Conservation (phyloP, 2,113 vertebrate genomes). For the Tretioscincus oriximinensis region DNA sequence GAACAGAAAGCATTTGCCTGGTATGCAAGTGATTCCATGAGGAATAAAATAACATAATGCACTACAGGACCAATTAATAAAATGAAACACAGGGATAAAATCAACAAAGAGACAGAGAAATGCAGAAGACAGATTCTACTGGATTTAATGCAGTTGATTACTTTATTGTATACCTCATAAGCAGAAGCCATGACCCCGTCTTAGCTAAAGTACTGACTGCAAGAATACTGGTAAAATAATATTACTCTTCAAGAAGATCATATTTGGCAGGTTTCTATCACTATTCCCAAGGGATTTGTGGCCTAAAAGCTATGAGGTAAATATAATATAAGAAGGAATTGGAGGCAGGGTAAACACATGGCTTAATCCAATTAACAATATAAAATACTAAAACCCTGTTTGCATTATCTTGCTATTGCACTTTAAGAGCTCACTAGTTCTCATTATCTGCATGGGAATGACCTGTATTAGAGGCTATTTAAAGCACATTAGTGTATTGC, state of each 20-base stretch:
- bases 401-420: no score
- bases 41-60: slow-evolving; percentile 19
- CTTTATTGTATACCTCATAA: slow-evolving; percentile 30
- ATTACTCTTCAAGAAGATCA: neutral
- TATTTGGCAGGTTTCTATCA: neutral
- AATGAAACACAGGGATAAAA: slow-evolving; percentile 35
- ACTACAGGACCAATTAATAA: slow-evolving; percentile 43
- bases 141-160: slow-evolving; percentile 42
- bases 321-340: neutral
- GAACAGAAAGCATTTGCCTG: slow-evolving; percentile 35
- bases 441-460: no score
- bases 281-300: neutral
- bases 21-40: slow-evolving; percentile 21
- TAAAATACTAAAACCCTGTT: no score
- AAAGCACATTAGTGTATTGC: no score
- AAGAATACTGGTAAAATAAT: slow-evolving; percentile 24
- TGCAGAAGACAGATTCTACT: slow-evolving; percentile 6
- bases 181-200: slow-evolving; percentile 29
- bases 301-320: no score
- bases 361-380: neutral
- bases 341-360: neutral
- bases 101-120: slow-evolving; percentile 37
- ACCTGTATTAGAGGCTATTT: no score
- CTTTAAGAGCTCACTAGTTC: no score
- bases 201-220: slow-evolving; percentile 7